Conservation (phyloP, 2,113 vertebrate genomes). For the Nerophis lumbriciformis region DNA sequence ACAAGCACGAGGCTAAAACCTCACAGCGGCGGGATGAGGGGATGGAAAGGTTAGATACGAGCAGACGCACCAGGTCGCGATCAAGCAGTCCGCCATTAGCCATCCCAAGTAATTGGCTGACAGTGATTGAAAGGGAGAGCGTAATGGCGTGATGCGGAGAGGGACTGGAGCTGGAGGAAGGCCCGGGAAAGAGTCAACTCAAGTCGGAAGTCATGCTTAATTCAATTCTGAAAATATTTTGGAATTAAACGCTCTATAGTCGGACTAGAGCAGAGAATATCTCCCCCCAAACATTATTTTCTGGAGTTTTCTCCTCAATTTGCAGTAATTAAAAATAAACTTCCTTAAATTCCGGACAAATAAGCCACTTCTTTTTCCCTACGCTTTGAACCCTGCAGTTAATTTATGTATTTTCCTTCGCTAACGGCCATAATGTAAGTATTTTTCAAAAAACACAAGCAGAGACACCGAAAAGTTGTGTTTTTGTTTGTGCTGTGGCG, state of each 20-base stretch:
- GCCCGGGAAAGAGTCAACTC: slow-evolving; percentile 50
- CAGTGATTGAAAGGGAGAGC: slow-evolving; percentile 43
- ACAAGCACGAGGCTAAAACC: slow-evolving; percentile 24
- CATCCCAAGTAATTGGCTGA: slow-evolving; percentile 28
- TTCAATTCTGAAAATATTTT: slow-evolving; percentile 45
- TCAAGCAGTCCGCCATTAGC: slow-evolving; percentile 38
- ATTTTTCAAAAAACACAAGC: no score
- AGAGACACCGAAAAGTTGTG: no score
- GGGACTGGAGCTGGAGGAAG: slow-evolving; percentile 29
- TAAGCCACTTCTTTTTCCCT: no score
- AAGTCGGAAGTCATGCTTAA: slow-evolving; percentile 59
- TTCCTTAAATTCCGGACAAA: no score
- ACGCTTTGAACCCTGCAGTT: no score
- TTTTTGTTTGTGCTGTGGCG: no score
- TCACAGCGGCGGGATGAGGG: slow-evolving; percentile 26
- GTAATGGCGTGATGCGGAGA: slow-evolving; percentile 26
- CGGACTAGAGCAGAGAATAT: slow-evolving; percentile 8
- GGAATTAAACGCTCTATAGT: slow-evolving; percentile 36
- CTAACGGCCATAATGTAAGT: no score
- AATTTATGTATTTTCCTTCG: no score
- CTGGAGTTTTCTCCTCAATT: no score
- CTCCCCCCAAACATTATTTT: no score
- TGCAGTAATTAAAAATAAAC: no score
- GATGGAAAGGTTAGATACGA: slow-evolving; percentile 34
- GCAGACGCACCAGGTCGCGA: slow-evolving; percentile 35